Conservation (phyloP, 2,113 vertebrate species). For the Ailurus styani region DNA sequence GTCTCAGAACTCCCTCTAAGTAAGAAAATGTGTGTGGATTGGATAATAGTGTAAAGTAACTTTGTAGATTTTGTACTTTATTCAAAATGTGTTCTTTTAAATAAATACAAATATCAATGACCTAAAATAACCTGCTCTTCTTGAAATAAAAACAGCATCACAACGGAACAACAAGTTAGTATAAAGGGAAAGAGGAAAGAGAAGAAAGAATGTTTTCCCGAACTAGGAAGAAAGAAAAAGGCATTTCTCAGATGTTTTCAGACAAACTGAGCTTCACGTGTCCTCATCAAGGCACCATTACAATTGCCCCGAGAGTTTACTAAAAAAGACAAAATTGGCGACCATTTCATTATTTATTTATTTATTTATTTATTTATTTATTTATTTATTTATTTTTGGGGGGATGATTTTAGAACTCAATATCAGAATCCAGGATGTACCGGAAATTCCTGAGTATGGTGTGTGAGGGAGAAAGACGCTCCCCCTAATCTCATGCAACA, state of each 20-base stretch:
- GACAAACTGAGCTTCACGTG: background rate
- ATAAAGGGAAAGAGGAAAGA: background rate
- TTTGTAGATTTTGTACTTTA: background rate
- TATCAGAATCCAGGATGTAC: background rate
- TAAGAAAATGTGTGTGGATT: background rate
- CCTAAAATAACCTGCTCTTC: background rate
- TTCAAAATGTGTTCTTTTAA: background rate
- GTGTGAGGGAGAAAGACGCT: fast-evolving
- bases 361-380: too few relatives aligned
- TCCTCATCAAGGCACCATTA: background rate
- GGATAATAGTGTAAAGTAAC: background rate
- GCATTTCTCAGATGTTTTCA: background rate
- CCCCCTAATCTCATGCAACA: background rate
- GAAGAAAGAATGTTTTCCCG: background rate
- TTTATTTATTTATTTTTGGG: too few relatives aligned
- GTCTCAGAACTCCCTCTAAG: background rate
- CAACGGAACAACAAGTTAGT: background rate
- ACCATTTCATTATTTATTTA: too few relatives aligned
- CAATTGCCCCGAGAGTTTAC: too few relatives aligned
- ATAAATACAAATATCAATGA: background rate
- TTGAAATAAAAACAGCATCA: background rate
- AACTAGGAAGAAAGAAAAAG: background rate
- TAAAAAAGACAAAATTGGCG: background rate
- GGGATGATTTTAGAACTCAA: background rate
- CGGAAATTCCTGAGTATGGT: background rate